phyloP scores from a whole-genome alignment of 2,888 invertebrate species.

The Hipparchia sbordonii region DNA sequence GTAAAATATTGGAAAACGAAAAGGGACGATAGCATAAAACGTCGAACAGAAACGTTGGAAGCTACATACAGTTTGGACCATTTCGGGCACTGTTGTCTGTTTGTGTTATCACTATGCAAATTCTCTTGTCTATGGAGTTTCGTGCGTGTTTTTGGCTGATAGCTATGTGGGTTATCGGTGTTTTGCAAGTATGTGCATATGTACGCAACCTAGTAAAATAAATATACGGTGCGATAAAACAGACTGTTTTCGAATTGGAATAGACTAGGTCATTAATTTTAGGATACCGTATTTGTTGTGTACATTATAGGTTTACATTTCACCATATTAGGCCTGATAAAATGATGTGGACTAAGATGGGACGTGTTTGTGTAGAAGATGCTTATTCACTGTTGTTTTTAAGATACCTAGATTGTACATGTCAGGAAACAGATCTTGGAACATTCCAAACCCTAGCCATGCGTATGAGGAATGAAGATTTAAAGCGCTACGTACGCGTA shows the following conservation, averaged over 20 bases:
- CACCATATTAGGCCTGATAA: too few species aligned
- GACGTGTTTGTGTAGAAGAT: too few species aligned
- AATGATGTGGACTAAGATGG: too few species aligned
- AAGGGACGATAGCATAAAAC: neutral
- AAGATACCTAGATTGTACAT: too few species aligned
- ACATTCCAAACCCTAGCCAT: neutral
- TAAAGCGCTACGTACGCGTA: too few species aligned
- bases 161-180: slow-evolving; percentile 70
- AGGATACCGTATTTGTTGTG: too few species aligned
- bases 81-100: slow-evolving; percentile 4
- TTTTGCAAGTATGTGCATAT: slow-evolving; percentile 45
- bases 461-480: neutral
- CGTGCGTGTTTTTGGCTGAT: slow-evolving; percentile 63
- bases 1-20: neutral
- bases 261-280: too few species aligned
- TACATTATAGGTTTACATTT: too few species aligned
- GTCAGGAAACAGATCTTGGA: too few species aligned
- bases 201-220: slow-evolving; percentile 18
- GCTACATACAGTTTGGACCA: slow-evolving; percentile 8
- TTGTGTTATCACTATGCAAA: slow-evolving; percentile 59
- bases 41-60: neutral
- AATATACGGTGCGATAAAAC: slow-evolving; percentile 8
- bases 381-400: too few species aligned
- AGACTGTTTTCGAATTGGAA: slow-evolving; percentile 11
- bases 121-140: slow-evolving; percentile 62